These are phyloP conservation scores for Enchytraeus crypticus DNA, from an alignment of 2,888 invertebrate genomes.

Conservation along the genomic window DNA sequence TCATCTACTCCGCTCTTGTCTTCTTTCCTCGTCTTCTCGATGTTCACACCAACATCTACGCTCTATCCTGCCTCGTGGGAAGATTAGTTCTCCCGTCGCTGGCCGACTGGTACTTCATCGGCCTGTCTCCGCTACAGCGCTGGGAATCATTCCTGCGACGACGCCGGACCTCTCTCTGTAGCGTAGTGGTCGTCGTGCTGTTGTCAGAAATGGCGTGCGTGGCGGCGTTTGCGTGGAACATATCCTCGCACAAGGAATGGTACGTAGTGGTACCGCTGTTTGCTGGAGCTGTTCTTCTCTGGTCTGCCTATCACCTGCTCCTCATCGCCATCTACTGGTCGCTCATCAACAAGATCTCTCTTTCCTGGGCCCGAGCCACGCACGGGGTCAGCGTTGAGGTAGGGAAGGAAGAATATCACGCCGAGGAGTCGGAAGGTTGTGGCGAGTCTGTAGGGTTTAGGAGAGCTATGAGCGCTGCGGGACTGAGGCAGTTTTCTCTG, in stretches of 20 bases:
- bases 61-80: constrained; percentile 37
- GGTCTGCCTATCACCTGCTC: constrained; percentile 42
- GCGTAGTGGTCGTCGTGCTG: constrained; percentile 31
- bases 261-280: constrained; percentile 47
- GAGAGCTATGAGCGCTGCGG: constrained; percentile 43
- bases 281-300: constrained; percentile 34
- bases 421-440: no score
- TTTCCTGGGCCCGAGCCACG: no score
- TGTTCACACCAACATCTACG: constrained; percentile 34
- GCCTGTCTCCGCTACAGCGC: constrained; percentile 38
- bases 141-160: constrained; percentile 37
- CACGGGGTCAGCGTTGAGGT: no score
- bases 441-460: constrained; percentile 38
- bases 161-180: constrained; percentile 31
- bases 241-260: constrained; percentile 47
- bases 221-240: constrained; percentile 32
- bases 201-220: constrained; percentile 32
- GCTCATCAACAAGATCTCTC: constrained; percentile 40
- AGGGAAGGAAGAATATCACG: no score
- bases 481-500: constrained; percentile 46
- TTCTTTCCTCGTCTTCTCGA: constrained; percentile 32
- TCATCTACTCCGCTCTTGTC: constrained; percentile 29
- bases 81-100: constrained; percentile 37
- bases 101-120: constrained; percentile 40
- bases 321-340: constrained; percentile 41